These are phyloP conservation scores for Epinotia demarniana DNA, from an alignment of 2,888 invertebrate species.

Conservation along the genomic window DNA sequence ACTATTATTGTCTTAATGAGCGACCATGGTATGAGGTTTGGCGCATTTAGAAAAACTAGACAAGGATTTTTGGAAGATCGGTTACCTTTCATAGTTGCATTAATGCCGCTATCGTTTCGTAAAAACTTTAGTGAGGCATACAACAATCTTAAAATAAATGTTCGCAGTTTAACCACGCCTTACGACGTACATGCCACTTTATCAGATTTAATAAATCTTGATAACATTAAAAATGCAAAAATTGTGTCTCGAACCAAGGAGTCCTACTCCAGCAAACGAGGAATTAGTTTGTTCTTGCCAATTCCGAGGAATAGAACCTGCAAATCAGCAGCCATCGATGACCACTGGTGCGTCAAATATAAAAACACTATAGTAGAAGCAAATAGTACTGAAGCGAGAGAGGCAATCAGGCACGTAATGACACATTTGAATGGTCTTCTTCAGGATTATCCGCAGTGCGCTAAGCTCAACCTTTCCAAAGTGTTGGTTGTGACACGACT, in stretches of 20 bases:
- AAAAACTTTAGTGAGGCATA: conserved; percentile 1
- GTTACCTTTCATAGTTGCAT: conserved; percentile 18
- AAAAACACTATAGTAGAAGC: neutral
- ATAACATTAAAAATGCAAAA: conserved; percentile 1
- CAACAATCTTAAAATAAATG: neutral
- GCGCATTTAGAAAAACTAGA: conserved; percentile 9
- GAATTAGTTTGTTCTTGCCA: conserved; percentile 17
- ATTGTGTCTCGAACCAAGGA: neutral
- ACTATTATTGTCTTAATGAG: conserved; percentile 10
- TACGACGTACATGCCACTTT: conserved; percentile 8
- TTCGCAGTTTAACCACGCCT: conserved; percentile 1
- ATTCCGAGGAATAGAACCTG: conserved; percentile 13
- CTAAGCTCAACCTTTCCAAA: neutral
- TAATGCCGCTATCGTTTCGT: conserved; percentile 18
- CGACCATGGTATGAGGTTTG: conserved; percentile 9
- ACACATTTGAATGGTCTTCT: conserved; percentile 8
- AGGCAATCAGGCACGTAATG: neutral
- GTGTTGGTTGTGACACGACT: neutral
- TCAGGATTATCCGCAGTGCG: conserved; percentile 3
- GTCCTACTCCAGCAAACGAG: neutral
- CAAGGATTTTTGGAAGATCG: conserved; percentile 9
- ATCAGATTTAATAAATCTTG: neutral
- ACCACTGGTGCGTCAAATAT: conserved; percentile 10
- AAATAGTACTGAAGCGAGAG: neutral
- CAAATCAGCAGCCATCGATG: conserved; percentile 8